Conservation (phyloP, 1,140 invertebrate species). For the Drosophila punjabiensis region DNA sequence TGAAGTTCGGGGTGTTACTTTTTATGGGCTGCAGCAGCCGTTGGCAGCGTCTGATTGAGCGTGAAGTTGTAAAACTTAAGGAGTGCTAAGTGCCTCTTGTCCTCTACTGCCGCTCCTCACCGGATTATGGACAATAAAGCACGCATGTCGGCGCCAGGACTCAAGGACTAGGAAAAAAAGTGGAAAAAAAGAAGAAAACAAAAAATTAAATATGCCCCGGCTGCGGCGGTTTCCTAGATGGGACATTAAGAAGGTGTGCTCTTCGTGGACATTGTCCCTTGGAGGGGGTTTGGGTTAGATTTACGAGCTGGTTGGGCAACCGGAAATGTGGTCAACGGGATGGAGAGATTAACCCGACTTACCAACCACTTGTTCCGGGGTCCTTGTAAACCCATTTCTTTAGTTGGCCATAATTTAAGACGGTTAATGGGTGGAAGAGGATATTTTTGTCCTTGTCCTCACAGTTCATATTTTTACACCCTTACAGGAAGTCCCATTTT, state of each 20-base stretch:
- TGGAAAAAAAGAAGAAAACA: slow-evolving; percentile 11
- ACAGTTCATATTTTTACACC: not conserved
- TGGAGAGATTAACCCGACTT: slow-evolving; percentile 56
- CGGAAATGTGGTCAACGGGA: slow-evolving; percentile 35
- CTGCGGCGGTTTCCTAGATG: slow-evolving; percentile 10
- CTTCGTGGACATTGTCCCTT: slow-evolving; percentile 29
- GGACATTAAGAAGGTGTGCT: slow-evolving; percentile 34
- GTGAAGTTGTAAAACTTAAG: slow-evolving; percentile 83
- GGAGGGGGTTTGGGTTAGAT: slow-evolving; percentile 17
- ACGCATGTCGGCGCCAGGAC: slow-evolving; percentile 36
- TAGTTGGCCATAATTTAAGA: slow-evolving; percentile 24
- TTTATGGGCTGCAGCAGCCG: slow-evolving; percentile 54
- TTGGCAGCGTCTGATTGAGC: slow-evolving; percentile 65
- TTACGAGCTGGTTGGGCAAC: slow-evolving; percentile 25
- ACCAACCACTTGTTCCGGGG: slow-evolving; percentile 48
- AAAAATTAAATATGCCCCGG: slow-evolving; percentile 64
- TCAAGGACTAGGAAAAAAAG: not conserved
- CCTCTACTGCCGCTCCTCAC: slow-evolving; percentile 4
- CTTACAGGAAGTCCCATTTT: not conserved
- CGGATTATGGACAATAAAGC: slow-evolving; percentile 74
- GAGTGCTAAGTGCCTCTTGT: slow-evolving; percentile 73
- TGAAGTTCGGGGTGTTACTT: slow-evolving; percentile 60
- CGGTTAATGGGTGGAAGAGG: not conserved
- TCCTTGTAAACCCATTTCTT: slow-evolving; percentile 28
- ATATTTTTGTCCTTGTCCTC: no score